Percentiles rank a stretch among this genome's conserved stretches.
phyloP scores from a whole-genome alignment of 2,888 invertebrate species.

The Coenonympha arcania region DNA sequence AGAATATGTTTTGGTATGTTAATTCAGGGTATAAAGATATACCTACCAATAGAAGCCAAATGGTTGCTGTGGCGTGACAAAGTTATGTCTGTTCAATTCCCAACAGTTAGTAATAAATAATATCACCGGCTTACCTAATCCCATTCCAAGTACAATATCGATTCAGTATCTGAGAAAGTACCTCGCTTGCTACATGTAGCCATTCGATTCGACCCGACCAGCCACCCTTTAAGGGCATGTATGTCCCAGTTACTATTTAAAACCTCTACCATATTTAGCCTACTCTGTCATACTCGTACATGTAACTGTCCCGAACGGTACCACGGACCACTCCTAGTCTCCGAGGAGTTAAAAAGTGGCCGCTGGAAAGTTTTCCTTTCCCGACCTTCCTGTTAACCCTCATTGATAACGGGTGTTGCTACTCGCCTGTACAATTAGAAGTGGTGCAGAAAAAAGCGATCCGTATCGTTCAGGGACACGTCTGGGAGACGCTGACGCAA shows the following conservation, averaged over 20 bases:
- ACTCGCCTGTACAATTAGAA: constrained; percentile 42
- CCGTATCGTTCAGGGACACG: no score
- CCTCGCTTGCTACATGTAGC: neutral
- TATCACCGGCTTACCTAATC: no score
- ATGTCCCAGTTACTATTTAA: constrained; percentile 26
- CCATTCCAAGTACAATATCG: neutral
- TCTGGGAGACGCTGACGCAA: no score
- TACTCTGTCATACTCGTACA: constrained; percentile 11
- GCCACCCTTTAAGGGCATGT: constrained; percentile 13
- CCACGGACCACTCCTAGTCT: no score
- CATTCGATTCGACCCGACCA: neutral
- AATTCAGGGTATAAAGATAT: no score
- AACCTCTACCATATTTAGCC: constrained; percentile 23
- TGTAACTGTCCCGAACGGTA: constrained; percentile 27
- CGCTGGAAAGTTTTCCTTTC: constrained; percentile 35
- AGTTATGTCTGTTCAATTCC: no score
- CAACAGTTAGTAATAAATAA: neutral
- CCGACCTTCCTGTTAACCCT: constrained; percentile 40
- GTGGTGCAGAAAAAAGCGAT: constrained; percentile 23
- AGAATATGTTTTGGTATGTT: no score
- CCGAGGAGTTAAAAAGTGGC: constrained; percentile 40
- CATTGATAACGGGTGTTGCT: constrained; percentile 47
- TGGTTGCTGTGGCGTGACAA: no score
- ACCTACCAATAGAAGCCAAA: no score
- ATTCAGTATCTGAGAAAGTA: constrained; percentile 8